Base-by-base conservation (phyloP, 2,797 vertebrate species). In the Diplodus sargus region DNA sequence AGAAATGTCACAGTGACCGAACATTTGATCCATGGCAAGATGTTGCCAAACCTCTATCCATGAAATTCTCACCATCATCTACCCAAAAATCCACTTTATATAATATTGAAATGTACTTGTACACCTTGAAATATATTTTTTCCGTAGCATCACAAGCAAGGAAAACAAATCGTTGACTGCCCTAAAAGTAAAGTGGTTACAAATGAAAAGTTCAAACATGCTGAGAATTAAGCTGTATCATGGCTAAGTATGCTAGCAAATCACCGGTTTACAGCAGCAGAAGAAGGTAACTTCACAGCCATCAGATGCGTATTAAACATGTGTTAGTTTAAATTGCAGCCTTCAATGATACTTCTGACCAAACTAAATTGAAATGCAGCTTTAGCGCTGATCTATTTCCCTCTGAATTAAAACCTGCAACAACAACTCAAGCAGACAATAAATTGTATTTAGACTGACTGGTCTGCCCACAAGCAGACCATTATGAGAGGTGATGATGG, bases 401-500 rank as follows among this genome's bases (percentile, higher is more conserved):
- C 18, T 5, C 11, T 64, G 39, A 68, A 52, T 17, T 25, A 53
- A 34, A 71, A 59, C 3, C 47, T 69, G 14, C 54, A 66, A 28
- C 43, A 57, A 54, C 66, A 59, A 16, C 14, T 11, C 61, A 65
- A 39, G 59, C 52, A 15, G 69, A 22, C 17, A 16, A 22, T 75
- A 75, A 65, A 78, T 69, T 22, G 3, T 25, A 30, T 79, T 63
- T 34, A 54, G 23, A 49, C 23, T 13, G 11, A 65, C 57, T 22
- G 48, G 60, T 70, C 45, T 11, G 30, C 51, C 34, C 20, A 17
- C 74, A 69, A 34, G 30, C 34, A 8, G 62, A 64, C 39, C 23
- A 16, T 73, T 51, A 74, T 70, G n/a, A 45, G 53, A 73, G 57
- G 59, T 42, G 64, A 58, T 59, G 69, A 58, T 34, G 49, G 56